These are phyloP conservation scores for Serinus canaria DNA, from an alignment of 2,113 vertebrate species.

Conservation along the genomic window DNA sequence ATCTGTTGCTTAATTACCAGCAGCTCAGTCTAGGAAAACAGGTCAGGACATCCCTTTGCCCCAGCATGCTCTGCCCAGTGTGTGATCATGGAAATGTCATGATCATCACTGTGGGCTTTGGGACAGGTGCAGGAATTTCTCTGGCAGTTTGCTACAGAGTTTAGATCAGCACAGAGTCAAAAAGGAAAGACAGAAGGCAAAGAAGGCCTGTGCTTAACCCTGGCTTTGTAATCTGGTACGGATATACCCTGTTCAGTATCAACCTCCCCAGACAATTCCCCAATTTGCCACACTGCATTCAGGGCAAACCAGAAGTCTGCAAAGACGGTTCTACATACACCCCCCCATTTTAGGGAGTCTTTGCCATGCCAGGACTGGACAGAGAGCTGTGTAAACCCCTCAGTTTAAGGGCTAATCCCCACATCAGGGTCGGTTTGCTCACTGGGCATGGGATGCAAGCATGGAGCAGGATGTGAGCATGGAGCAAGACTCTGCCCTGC, in stretches of 20 bases:
- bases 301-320: neutral
- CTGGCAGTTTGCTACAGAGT: neutral
- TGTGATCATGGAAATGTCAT: accelerated
- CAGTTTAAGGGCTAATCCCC: neutral
- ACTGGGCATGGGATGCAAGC: neutral
- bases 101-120: neutral
- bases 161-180: neutral
- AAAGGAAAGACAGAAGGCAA: neutral
- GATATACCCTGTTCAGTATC: neutral
- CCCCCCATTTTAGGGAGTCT: neutral
- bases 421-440: neutral
- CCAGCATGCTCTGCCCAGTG: neutral
- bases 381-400: neutral
- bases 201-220: neutral
- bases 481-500: neutral
- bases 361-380: neutral
- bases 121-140: neutral
- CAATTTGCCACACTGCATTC: accelerated
- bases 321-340: neutral
- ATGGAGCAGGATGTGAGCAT: accelerated
- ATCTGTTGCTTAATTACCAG: neutral
- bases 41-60: neutral
- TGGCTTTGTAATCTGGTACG: neutral
- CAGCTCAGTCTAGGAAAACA: neutral
- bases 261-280: neutral